These are phyloP conservation scores for Drosophila pseudotalamancana DNA, from an alignment of 2,888 invertebrate genomes.

Conservation along the genomic window DNA sequence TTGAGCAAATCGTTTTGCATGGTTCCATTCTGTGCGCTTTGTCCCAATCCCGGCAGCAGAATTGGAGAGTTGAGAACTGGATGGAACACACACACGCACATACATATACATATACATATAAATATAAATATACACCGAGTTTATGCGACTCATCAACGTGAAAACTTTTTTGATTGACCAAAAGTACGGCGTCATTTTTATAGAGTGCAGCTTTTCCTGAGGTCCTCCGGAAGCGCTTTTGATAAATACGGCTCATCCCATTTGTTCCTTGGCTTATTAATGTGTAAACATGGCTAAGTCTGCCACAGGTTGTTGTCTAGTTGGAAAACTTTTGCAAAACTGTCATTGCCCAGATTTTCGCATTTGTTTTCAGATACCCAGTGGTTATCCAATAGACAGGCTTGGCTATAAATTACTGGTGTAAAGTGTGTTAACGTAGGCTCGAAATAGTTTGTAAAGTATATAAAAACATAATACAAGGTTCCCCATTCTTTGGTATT, in stretches of 20 bases:
- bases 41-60: constrained; percentile 43
- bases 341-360: constrained; percentile 4
- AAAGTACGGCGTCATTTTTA: constrained; percentile 48
- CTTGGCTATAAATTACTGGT: no score
- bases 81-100: background rate
- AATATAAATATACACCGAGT: background rate
- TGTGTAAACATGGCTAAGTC: constrained; percentile 3
- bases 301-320: constrained; percentile 10
- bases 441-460: no score
- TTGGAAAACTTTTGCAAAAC: constrained; percentile 43
- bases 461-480: no score
- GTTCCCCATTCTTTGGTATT: no score
- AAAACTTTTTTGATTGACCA: constrained; percentile 67
- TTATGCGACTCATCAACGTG: constrained; percentile 41
- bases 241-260: constrained; percentile 31
- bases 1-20: constrained; percentile 57
- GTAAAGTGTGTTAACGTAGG: background rate
- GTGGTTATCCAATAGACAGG: background rate
- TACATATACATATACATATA: background rate
- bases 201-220: constrained; percentile 44
- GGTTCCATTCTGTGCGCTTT: constrained; percentile 57
- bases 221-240: constrained; percentile 14
- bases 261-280: constrained; percentile 46
- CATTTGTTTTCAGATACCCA: constrained; percentile 2
- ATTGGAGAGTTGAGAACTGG: constrained; percentile 5